These are phyloP conservation scores for Cydia amplana DNA, from an alignment of 1,140 invertebrate genomes.

Conservation along the genomic window DNA sequence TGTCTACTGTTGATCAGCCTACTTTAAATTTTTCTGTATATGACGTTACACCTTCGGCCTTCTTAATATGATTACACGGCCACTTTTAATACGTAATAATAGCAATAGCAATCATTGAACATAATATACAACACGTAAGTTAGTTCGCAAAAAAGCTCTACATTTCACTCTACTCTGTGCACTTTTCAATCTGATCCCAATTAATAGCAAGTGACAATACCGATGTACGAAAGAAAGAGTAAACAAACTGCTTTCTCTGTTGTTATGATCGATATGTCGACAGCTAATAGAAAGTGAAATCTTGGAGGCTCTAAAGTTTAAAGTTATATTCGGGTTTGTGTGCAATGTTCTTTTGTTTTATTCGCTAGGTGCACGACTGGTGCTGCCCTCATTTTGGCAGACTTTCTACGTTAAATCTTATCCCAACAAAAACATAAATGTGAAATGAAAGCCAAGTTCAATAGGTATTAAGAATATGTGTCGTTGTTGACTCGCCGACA, in stretches of 20 bases:
- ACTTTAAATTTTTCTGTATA: too few species aligned
- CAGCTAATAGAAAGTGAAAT: slow-evolving; percentile 15
- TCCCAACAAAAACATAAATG: too few species aligned
- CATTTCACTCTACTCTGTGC: slow-evolving; percentile 7
- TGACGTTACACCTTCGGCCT: too few species aligned
- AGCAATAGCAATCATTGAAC: not conserved
- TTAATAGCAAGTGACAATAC: slow-evolving; percentile 32
- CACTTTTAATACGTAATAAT: too few species aligned
- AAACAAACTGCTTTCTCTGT: slow-evolving; percentile 30
- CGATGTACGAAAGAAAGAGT: slow-evolving; percentile 20
- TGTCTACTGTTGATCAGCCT: too few species aligned
- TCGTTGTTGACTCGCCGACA: too few species aligned
- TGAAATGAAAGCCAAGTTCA: too few species aligned
- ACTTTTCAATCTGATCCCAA: slow-evolving; percentile 8
- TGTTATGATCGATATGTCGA: slow-evolving; percentile 24
- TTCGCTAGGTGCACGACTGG: too few species aligned
- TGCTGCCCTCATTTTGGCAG: too few species aligned
- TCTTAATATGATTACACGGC: too few species aligned
- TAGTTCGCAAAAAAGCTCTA: slow-evolving; percentile 11
- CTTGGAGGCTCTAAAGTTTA: slow-evolving; percentile 2
- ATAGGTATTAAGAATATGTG: too few species aligned
- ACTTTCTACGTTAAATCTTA: too few species aligned
- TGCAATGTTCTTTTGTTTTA: not conserved
- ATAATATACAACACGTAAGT: not conserved
- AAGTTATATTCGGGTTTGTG: not conserved